Percentiles rank a stretch among this genome's conserved stretches.
These are phyloP conservation scores for Rhyacophila evoluta DNA, from an alignment of 2,888 invertebrate genomes.

Conservation along the genomic window DNA sequence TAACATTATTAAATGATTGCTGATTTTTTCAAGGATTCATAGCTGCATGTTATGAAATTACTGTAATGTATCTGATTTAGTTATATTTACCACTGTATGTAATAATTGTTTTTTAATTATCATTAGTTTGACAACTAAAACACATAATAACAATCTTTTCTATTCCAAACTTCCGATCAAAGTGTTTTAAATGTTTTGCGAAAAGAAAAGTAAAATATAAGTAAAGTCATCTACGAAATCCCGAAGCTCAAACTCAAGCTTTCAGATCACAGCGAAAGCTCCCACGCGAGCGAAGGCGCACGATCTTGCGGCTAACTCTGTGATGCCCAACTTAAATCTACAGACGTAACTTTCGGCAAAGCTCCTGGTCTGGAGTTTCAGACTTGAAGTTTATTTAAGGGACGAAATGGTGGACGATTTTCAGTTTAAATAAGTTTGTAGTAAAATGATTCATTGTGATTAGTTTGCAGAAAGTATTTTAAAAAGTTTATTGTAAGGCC, in stretches of 20 bases:
- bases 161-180: background rate
- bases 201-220: slow-evolving; percentile 27
- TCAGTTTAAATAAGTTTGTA: background rate
- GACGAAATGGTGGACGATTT: background rate
- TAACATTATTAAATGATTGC: too few relatives aligned
- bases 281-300: slow-evolving; percentile 48
- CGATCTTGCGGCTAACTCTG: slow-evolving; percentile 51
- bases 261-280: slow-evolving; percentile 51
- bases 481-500: too few relatives aligned
- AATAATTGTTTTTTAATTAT: too few relatives aligned
- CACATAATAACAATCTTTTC: background rate
- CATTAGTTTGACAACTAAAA: too few relatives aligned
- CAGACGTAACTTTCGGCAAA: slow-evolving; percentile 50
- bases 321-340: slow-evolving; percentile 53
- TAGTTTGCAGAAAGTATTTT: too few relatives aligned
- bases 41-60: too few relatives aligned
- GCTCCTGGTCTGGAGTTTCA: slow-evolving; percentile 43
- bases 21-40: too few relatives aligned
- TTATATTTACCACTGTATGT: too few relatives aligned
- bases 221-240: slow-evolving; percentile 35
- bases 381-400: slow-evolving; percentile 43
- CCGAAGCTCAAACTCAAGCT: slow-evolving; percentile 39
- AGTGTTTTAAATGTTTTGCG: slow-evolving; percentile 15
- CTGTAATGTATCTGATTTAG: too few relatives aligned
- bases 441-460: background rate